A percentile compares a stretch with the other conserved stretches of the same genome.
Evolutionary conservation across 1,140 invertebrate genomes (phyloP).

Genomic region (Macrosteles quadrilineatus): DNA sequence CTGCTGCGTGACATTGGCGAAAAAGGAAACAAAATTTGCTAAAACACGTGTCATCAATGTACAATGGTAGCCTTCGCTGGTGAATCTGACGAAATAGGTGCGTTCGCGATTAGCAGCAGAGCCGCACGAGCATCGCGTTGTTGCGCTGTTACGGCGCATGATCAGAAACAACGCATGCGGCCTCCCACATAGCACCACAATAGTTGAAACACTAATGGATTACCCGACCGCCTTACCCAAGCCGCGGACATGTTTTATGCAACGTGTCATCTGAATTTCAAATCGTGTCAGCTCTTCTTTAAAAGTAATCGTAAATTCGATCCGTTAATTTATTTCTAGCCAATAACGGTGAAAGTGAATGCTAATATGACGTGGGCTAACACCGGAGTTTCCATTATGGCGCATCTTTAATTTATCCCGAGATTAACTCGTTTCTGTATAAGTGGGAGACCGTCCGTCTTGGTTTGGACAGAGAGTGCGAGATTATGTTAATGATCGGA

Average conservation of each 20-base stretch:
- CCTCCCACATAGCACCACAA: neutral
- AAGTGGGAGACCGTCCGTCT: neutral
- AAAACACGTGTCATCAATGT: neutral
- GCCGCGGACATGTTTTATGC: slow-evolving; percentile 19
- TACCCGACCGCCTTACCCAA: neutral
- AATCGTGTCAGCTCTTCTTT: slow-evolving; percentile 10
- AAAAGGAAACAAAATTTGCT: too few relatives aligned
- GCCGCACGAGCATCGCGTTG: neutral
- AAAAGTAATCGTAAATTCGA: slow-evolving; percentile 23
- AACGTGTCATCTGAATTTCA: slow-evolving; percentile 20
- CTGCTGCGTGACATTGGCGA: too few relatives aligned
- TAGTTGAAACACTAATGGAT: slow-evolving; percentile 12
- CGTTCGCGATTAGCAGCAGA: neutral
- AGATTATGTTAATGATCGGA: neutral
- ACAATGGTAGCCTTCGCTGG: neutral
- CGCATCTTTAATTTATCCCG: slow-evolving; percentile 17
- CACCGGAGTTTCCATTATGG: neutral
- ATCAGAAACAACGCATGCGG: too few relatives aligned
- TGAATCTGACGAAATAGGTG: neutral
- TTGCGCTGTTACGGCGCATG: too few relatives aligned
- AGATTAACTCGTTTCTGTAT: neutral
- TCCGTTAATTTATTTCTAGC: slow-evolving; percentile 22
- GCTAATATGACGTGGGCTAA: slow-evolving; percentile 17
- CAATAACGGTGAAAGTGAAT: slow-evolving; percentile 22
- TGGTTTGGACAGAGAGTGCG: neutral